These are phyloP conservation scores for Lucilia sericata DNA, from an alignment of 1,140 invertebrate genomes.

Conservation along the genomic window DNA sequence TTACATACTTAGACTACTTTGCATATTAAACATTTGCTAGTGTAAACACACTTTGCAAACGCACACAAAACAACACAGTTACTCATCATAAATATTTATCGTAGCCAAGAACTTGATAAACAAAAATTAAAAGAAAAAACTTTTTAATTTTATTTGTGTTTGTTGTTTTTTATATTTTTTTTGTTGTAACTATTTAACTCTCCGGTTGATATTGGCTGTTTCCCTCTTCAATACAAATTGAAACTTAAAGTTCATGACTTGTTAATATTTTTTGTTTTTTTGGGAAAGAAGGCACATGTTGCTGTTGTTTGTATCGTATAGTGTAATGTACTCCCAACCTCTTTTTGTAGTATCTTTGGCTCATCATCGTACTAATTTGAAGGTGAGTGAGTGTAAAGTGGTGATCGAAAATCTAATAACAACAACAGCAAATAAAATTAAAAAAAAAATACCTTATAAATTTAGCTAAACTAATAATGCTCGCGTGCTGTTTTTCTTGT, in stretches of 20 bases:
- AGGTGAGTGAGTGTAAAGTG: conserved; percentile 23
- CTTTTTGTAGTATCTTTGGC: not conserved
- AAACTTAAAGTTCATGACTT: conserved; percentile 27
- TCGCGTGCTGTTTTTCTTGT: not conserved
- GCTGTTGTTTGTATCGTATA: not conserved
- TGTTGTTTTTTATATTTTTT: not conserved
- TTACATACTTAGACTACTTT: no score
- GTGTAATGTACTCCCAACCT: not conserved
- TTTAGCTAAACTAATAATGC: conserved; percentile 22
- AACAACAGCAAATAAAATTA: not conserved
- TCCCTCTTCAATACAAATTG: not conserved
- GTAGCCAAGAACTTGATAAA: conserved; percentile 16
- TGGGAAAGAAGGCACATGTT: not conserved
- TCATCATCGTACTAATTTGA: conserved; percentile 8
- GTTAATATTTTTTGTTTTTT: not conserved
- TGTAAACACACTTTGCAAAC: not conserved
- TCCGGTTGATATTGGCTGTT: not conserved
- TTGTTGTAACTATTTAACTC: not conserved
- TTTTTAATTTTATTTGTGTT: not conserved
- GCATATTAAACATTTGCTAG: no score
- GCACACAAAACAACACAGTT: not conserved
- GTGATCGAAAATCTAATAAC: not conserved
- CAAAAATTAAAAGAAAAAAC: not conserved
- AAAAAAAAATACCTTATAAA: not conserved
- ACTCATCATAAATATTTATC: conserved; percentile 2